Percentiles rank a stretch among this genome's conserved stretches.
phyloP scores from a whole-genome alignment of 2,113 vertebrate genomes.

The Mystacornis crossleyi region DNA sequence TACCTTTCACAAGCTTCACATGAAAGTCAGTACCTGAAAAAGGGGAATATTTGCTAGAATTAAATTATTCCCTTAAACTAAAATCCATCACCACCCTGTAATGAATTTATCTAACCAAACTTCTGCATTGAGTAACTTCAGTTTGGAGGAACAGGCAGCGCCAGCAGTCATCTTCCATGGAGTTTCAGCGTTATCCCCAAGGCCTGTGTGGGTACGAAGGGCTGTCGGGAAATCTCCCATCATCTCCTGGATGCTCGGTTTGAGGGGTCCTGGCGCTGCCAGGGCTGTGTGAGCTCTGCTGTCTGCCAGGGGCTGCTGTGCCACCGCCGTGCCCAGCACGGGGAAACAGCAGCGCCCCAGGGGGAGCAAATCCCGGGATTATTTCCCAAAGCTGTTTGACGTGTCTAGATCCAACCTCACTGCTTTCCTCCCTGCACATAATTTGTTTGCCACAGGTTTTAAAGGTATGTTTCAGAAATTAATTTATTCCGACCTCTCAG shows the following conservation, averaged over 20 bases:
- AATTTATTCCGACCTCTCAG: not conserved
- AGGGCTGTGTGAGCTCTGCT: not conserved
- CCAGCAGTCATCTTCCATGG: not conserved
- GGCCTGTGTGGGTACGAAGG: not conserved
- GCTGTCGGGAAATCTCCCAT: not conserved
- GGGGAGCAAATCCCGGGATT: constrained; percentile 3
- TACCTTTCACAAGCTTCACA: not conserved
- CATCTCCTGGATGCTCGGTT: not conserved
- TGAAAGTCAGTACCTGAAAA: not conserved
- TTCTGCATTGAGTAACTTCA: not conserved
- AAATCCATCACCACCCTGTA: not conserved
- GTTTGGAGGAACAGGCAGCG: not conserved
- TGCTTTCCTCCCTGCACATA: not conserved
- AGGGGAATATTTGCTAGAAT: not conserved
- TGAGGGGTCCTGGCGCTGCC: not conserved
- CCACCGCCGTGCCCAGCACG: not conserved
- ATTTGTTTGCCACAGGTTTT: not conserved
- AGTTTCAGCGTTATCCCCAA: not conserved
- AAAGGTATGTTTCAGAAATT: not conserved
- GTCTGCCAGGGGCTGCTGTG: not conserved
- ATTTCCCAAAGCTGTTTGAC: constrained; percentile 9
- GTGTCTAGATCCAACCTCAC: not conserved
- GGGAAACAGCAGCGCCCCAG: not conserved
- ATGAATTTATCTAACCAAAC: not conserved
- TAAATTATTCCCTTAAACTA: not conserved